Conservation (phyloP, 2,113 vertebrate genomes). For the Pelecanus crispus region DNA sequence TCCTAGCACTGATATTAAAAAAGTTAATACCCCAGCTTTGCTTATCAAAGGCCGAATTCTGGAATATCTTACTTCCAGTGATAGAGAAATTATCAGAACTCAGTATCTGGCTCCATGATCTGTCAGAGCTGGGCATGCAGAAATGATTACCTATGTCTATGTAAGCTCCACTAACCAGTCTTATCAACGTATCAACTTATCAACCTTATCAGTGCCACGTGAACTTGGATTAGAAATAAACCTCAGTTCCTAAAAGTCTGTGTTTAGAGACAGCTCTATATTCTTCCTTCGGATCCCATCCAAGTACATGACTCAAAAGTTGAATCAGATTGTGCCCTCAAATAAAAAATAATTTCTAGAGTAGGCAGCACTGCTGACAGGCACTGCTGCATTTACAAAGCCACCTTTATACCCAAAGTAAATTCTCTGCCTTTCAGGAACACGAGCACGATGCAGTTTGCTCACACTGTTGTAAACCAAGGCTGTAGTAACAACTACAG, state of each 20-base stretch:
- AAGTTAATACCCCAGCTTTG: not conserved
- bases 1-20: not conserved
- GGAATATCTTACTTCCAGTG: not conserved
- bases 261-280: not conserved
- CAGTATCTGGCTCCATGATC: not conserved
- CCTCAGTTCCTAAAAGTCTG: not conserved
- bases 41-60: not conserved
- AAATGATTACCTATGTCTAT: not conserved
- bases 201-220: not conserved
- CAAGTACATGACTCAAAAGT: not conserved
- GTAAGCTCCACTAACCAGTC: not conserved
- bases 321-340: not conserved
- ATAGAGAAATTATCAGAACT: not conserved
- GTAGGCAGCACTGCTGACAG: not conserved
- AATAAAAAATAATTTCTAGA: not conserved
- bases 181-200: not conserved
- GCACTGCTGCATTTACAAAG: not conserved
- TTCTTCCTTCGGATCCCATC: not conserved
- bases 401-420: not conserved
- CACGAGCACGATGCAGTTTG: fast-evolving
- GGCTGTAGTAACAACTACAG: not conserved
- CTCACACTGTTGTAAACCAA: not conserved
- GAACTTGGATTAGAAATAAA: not conserved
- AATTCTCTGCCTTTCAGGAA: not conserved
- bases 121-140: not conserved